phyloP scores from a whole-genome alignment of 2,797 vertebrate genomes.

The Halcyon badia region DNA sequence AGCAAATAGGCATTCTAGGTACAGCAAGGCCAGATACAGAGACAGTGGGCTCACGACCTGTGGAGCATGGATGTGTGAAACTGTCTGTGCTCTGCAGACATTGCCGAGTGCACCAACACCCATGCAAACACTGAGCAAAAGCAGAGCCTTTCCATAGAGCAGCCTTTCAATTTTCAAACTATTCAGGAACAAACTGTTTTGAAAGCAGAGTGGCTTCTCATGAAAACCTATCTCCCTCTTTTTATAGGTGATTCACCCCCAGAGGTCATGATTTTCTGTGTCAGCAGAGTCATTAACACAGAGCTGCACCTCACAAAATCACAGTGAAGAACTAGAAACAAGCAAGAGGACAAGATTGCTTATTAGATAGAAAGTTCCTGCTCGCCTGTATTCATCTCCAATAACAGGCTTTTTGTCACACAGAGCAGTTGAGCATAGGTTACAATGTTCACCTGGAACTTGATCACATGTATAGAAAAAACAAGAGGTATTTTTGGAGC shows the following conservation, averaged over 20 bases:
- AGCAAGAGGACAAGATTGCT: neutral
- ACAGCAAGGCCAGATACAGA: neutral
- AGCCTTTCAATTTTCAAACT: neutral
- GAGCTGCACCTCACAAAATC: neutral
- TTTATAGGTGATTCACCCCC: neutral
- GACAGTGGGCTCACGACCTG: neutral
- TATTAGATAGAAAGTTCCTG: neutral
- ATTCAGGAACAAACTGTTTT: neutral
- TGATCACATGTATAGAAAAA: slow-evolving; percentile 35
- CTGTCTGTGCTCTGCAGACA: neutral
- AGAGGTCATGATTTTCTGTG: neutral
- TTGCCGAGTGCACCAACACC: neutral
- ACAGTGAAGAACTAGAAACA: neutral
- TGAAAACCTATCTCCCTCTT: neutral
- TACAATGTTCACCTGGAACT: slow-evolving; percentile 18
- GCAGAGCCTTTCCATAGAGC: neutral
- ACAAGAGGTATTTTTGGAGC: slow-evolving; percentile 26
- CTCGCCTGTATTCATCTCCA: neutral
- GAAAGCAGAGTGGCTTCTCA: neutral
- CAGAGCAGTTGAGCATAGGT: neutral
- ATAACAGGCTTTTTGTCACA: neutral
- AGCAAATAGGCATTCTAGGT: neutral
- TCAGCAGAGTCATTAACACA: neutral
- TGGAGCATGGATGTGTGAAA: neutral
- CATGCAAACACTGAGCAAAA: neutral